A percentile compares a stretch with the other conserved stretches of the same genome.
Conservation (phyloP, 1,140 invertebrate genomes). For the Ladona fulva region DNA sequence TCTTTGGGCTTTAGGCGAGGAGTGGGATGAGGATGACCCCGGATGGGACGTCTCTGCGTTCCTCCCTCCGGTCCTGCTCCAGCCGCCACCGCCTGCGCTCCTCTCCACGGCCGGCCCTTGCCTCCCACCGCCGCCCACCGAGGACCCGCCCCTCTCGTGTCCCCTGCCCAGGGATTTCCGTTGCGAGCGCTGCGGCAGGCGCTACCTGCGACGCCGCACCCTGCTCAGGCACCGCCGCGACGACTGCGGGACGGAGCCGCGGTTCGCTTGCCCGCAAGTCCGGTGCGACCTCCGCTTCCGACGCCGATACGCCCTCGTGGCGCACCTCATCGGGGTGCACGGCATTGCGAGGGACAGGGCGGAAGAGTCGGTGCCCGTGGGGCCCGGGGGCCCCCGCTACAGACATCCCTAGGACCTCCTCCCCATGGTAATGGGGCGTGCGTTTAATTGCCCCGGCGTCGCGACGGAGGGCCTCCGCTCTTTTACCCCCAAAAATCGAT, state of each 20-base stretch:
- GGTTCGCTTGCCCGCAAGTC: conserved; percentile 30
- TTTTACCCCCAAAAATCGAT: too few species aligned
- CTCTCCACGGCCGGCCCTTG: too few species aligned
- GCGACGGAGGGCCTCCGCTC: too few species aligned
- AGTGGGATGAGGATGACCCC: not conserved
- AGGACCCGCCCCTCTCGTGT: not conserved
- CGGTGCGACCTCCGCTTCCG: conserved; percentile 31
- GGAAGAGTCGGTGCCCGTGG: not conserved
- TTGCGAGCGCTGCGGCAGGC: conserved; percentile 30
- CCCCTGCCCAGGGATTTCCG: conserved; percentile 19
- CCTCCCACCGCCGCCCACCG: too few species aligned
- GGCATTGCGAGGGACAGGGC: conserved; percentile 13
- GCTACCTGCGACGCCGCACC: conserved; percentile 29
- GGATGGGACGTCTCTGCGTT: not conserved
- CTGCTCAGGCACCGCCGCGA: conserved; percentile 31
- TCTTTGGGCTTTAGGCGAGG: not conserved
- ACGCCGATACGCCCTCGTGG: conserved; percentile 27
- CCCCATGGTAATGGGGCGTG: too few species aligned
- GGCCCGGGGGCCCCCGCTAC: not conserved
- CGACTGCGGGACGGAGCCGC: conserved; percentile 31
- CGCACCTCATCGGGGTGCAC: conserved; percentile 24
- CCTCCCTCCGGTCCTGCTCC: not conserved
- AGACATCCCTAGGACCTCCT: not conserved
- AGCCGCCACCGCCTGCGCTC: too few species aligned
- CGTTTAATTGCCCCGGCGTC: too few species aligned